Base-by-base conservation (phyloP, 2,113 vertebrate genomes). In the Spea bombifrons region DNA sequence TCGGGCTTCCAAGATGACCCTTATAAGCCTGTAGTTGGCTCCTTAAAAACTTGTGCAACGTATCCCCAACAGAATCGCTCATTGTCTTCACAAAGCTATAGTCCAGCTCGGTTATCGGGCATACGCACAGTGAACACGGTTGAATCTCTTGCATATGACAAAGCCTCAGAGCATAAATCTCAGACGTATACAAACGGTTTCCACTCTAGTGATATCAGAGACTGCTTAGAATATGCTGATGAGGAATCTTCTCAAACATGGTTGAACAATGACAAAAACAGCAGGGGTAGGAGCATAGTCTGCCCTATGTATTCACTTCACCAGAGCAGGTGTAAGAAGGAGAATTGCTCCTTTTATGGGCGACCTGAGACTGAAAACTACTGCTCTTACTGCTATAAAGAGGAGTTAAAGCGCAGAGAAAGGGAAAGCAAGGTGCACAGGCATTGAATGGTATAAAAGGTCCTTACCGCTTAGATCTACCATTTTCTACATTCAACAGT, bases 51-150 rank as follows among this genome's bases (percentile, higher is more conserved):
- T 4, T 99, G 97, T 64, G 96, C 97, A 90, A 99, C 97, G 0
- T 99, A 98, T 84, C 97, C 97, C 9, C 97, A 99, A 82, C 96
- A 99, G 89, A 99, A 97, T 91, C 93, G 96, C 46, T 95, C 97
- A 0, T 91, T 99, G 90, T 98, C 96, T 3, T 99, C 97, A 43
- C 96, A 99, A 83, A 97, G 94, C 86, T 98, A 98, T 84, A 97
- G 96, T 88, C 96, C 97, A 0, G 94, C 94, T 9, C 94, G 95
- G 46, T 83, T 95, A 84, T 92, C 94, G 0, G 93, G 93, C 10
- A 88, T 98, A 83, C 96, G 94, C 74, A 94, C 94, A 0, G 90
- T 94, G 81, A 94, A 95, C 88, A 92, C 92, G 0, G 90, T 94
- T 68, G 95, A 95, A 77, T 91, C 92, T 2, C 87, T 95, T 83